Conservation (phyloP, 2,888 invertebrate genomes). For the Acleris emargana region DNA sequence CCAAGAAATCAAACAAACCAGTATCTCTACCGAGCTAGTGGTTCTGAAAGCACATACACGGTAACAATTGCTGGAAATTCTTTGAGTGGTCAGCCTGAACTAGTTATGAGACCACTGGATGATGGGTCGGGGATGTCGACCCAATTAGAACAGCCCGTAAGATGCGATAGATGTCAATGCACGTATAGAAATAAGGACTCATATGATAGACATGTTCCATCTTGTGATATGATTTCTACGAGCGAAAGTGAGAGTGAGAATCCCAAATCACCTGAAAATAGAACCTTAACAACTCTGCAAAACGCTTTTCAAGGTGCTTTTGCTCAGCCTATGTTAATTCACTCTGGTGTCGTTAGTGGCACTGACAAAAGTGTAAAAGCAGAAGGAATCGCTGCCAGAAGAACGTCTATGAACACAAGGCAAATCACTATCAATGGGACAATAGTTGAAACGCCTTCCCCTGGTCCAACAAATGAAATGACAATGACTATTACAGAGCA, state of each 20-base stretch:
- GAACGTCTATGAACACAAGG: constrained; percentile 79
- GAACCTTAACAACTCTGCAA: constrained; percentile 77
- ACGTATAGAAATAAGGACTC: constrained; percentile 93
- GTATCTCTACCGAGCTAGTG: constrained; percentile 76
- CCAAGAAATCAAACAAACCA: constrained; percentile 70
- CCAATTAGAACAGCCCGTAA: constrained; percentile 88
- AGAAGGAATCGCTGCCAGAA: constrained; percentile 75
- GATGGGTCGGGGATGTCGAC: constrained; percentile 67
- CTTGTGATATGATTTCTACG: constrained; percentile 90
- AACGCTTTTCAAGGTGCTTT: constrained; percentile 80
- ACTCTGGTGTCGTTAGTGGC: constrained; percentile 75
- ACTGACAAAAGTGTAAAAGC: constrained; percentile 76
- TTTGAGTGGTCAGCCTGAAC: constrained; percentile 76
- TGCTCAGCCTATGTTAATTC: constrained; percentile 79
- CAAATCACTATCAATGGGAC: constrained; percentile 82
- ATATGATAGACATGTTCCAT: constrained; percentile 90
- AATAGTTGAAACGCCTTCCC: constrained; percentile 81
- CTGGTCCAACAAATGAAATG: constrained; percentile 78
- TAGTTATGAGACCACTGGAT: constrained; percentile 74
- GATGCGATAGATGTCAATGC: constrained; percentile 94
- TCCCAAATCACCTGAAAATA: constrained; percentile 81
- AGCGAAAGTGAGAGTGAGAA: constrained; percentile 93
- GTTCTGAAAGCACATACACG: constrained; percentile 75
- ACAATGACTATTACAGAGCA: constrained; percentile 80
- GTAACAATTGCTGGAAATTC: constrained; percentile 81